Percentiles rank a stretch among this genome's conserved stretches.
These are phyloP conservation scores for Forbesichthys papilliferus DNA, from an alignment of 2,113 vertebrate species.

Conservation along the genomic window DNA sequence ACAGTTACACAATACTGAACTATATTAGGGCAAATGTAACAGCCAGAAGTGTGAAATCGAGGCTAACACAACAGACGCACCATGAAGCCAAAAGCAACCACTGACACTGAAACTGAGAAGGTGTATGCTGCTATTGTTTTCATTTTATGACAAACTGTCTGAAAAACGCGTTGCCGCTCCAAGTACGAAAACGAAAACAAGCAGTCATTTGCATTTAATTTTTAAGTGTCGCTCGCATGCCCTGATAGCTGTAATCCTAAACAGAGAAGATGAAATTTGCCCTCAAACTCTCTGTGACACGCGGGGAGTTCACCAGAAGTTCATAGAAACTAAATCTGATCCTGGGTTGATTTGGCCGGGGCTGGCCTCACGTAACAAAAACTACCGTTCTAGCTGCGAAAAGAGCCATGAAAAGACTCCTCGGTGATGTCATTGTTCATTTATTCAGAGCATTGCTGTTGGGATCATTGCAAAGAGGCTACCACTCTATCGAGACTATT, in stretches of 20 bases:
- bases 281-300: constrained; percentile 21
- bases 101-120: constrained; percentile 6
- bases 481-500: neutral
- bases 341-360: constrained; percentile 10
- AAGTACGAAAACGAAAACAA: constrained; percentile 7
- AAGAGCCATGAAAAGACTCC: constrained; percentile 8
- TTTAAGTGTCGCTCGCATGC: constrained; percentile 11
- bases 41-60: constrained; percentile 8
- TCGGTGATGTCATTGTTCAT: constrained; percentile 5
- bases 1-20: constrained; percentile 5
- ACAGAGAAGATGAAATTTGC: constrained; percentile 33
- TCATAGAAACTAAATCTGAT: constrained; percentile 32
- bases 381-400: constrained; percentile 16
- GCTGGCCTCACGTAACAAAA: constrained; percentile 11
- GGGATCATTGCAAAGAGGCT: constrained; percentile 5
- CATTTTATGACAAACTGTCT: constrained; percentile 25
- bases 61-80: constrained; percentile 13
- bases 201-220: constrained; percentile 30
- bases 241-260: constrained; percentile 42
- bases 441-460: constrained; percentile 1
- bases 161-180: constrained; percentile 27
- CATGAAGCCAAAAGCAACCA: constrained; percentile 21
- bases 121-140: constrained; percentile 9
- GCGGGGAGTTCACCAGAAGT: constrained; percentile 27
- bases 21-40: neutral